Evolutionary conservation across 1,140 invertebrate species (phyloP).

Genomic region (Tenebrio molitor): DNA sequence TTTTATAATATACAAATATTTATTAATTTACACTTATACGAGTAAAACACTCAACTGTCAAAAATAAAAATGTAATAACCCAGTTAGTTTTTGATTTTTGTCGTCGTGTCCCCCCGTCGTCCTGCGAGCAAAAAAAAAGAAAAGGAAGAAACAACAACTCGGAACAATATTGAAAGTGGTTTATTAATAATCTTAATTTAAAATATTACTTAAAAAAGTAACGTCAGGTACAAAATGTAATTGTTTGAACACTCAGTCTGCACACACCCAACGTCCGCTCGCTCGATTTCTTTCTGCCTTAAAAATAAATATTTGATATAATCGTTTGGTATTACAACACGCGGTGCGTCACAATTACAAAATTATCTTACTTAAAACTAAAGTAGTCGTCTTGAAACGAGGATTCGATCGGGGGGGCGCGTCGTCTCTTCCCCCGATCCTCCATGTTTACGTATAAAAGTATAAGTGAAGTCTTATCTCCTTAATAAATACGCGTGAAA

Average conservation of each 20-base stretch:
- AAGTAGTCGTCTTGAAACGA: slow-evolving; percentile 12
- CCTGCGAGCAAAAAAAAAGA: slow-evolving; percentile 25
- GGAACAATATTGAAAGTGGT: slow-evolving; percentile 2
- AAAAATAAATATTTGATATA: slow-evolving; percentile 41
- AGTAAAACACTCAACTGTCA: slow-evolving; percentile 59
- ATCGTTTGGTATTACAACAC: slow-evolving; percentile 30
- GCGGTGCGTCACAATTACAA: slow-evolving; percentile 19
- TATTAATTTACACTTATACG: slow-evolving; percentile 63
- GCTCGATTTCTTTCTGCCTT: neutral
- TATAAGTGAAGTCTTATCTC: slow-evolving; percentile 4
- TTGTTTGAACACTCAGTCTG: slow-evolving; percentile 2
- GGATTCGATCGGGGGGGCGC: neutral
- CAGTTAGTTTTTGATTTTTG: slow-evolving; percentile 41
- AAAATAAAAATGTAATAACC: slow-evolving; percentile 63
- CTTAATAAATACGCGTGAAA: neutral
- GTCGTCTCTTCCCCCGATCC: neutral
- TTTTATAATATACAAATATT: slow-evolving; percentile 66
- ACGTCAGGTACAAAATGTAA: slow-evolving; percentile 46
- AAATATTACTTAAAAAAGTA: slow-evolving; percentile 45
- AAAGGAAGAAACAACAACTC: neutral
- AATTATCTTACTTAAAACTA: slow-evolving; percentile 2
- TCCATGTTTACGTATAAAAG: neutral
- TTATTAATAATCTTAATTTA: slow-evolving; percentile 15
- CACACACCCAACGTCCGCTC: neutral
- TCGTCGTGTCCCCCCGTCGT: no score